A percentile compares a stretch with the other conserved stretches of the same genome.
These are phyloP conservation scores for Ginglymostoma cirratum DNA, from an alignment of 2,113 vertebrate species.

Conservation along the genomic window DNA sequence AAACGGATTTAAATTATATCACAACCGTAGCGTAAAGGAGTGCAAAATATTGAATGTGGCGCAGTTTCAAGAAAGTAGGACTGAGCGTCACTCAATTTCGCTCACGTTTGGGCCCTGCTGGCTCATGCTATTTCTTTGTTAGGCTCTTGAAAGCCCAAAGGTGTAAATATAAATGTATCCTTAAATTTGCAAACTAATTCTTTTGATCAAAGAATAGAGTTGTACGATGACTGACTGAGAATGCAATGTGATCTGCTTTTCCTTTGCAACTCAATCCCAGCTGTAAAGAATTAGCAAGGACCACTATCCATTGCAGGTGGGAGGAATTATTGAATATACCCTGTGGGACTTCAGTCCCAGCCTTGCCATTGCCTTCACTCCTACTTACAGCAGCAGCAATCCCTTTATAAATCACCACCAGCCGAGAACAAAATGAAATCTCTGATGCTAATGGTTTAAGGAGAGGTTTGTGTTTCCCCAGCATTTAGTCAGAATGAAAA, in stretches of 20 bases:
- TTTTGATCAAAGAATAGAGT: neutral
- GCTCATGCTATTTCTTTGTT: neutral
- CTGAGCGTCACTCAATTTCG: neutral
- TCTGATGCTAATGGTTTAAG: neutral
- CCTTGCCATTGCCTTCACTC: neutral
- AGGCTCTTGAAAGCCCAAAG: neutral
- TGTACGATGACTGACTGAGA: neutral
- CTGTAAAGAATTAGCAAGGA: neutral
- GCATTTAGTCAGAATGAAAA: neutral
- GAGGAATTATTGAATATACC: neutral
- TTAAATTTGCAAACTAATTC: neutral
- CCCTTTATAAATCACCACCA: neutral
- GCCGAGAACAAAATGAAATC: conserved; percentile 7
- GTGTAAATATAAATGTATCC: neutral
- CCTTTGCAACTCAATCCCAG: neutral
- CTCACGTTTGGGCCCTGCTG: too few species aligned
- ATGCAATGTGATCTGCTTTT: neutral
- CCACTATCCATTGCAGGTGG: neutral
- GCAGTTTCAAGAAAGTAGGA: neutral
- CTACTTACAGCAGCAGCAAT: neutral
- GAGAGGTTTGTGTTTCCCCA: too few species aligned
- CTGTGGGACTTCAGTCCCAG: neutral
- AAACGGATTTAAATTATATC: neutral
- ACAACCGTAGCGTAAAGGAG: neutral
- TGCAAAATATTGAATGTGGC: neutral